Percentiles rank a stretch among this genome's conserved stretches.
phyloP scores from a whole-genome alignment of 1,140 invertebrate species.

The Lordiphosa clarofinis region DNA sequence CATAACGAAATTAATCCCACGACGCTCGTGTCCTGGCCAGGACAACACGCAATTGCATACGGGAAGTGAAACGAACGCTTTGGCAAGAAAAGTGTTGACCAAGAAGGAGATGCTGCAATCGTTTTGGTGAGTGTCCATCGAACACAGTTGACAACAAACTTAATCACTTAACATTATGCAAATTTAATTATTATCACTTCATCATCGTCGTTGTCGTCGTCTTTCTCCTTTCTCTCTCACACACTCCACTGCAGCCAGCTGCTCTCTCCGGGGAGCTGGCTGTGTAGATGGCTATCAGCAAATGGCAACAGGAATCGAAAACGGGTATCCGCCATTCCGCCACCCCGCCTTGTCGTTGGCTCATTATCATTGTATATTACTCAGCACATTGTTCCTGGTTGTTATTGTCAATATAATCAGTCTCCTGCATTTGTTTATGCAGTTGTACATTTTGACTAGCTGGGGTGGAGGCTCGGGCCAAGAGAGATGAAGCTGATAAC shows the following conservation, averaged over 20 bases:
- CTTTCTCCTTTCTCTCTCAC: constrained; percentile 8
- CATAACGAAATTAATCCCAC: constrained; percentile 67
- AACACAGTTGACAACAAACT: constrained; percentile 62
- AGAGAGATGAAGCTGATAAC: too few species aligned
- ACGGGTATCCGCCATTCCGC: neutral
- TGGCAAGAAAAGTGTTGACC: constrained; percentile 29
- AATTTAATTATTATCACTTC: constrained; percentile 76
- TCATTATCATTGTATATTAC: constrained; percentile 46
- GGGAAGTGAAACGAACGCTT: constrained; percentile 5
- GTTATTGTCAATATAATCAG: constrained; percentile 58
- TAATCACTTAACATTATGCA: constrained; percentile 75
- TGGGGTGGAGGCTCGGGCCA: neutral
- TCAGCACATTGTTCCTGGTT: constrained; percentile 17
- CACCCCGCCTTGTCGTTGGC: constrained; percentile 18
- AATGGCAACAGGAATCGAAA: constrained; percentile 48
- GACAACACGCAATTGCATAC: constrained; percentile 25
- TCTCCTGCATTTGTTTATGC: constrained; percentile 58
- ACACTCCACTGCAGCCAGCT: constrained; percentile 3
- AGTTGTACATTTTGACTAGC: constrained; percentile 31
- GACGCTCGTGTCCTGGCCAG: constrained; percentile 21
- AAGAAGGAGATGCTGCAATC: constrained; percentile 48
- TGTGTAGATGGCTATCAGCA: constrained; percentile 55
- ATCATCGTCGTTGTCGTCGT: constrained; percentile 55
- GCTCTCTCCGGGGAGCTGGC: constrained; percentile 28
- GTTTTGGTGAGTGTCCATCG: constrained; percentile 24